A percentile compares a stretch with the other conserved stretches of the same genome.
Conservation (phyloP, 2,888 invertebrate genomes). For the Thereva nobilitata region DNA sequence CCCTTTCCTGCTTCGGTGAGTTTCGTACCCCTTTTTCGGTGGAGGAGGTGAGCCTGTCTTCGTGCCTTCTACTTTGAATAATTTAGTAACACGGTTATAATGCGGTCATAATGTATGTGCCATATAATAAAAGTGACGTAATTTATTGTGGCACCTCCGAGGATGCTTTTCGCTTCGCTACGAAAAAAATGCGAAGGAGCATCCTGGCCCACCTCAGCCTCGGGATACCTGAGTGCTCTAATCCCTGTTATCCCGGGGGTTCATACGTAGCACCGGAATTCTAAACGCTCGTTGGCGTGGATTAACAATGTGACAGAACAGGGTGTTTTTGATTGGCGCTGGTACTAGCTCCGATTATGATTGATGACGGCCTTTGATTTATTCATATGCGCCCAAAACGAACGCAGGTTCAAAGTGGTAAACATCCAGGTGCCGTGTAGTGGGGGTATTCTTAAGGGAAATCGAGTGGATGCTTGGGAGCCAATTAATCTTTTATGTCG, state of each 20-base stretch:
- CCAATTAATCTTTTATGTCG: constrained; percentile 37
- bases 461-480: constrained; percentile 27
- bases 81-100: constrained; percentile 42
- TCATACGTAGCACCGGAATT: background rate
- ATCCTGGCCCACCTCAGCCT: background rate
- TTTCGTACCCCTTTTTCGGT: constrained; percentile 23
- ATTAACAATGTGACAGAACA: constrained; percentile 30
- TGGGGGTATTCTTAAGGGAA: constrained; percentile 31
- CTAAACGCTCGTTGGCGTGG: constrained; percentile 25
- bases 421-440: background rate
- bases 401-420: constrained; percentile 15
- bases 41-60: constrained; percentile 23
- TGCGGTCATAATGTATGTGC: constrained; percentile 42
- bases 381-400: constrained; percentile 29
- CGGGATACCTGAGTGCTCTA: background rate
- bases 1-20: constrained; percentile 13
- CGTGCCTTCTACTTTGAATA: constrained; percentile 38
- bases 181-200: constrained; percentile 11
- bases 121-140: constrained; percentile 40
- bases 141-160: constrained; percentile 41
- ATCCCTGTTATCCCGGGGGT: constrained; percentile 10
- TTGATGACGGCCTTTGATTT: constrained; percentile 39
- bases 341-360: constrained; percentile 36
- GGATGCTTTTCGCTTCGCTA: constrained; percentile 5
- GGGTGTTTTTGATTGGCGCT: constrained; percentile 38